Evolutionary conservation across 2,797 vertebrate species (phyloP).

Genomic region (Sebastes hopkinsi): DNA sequence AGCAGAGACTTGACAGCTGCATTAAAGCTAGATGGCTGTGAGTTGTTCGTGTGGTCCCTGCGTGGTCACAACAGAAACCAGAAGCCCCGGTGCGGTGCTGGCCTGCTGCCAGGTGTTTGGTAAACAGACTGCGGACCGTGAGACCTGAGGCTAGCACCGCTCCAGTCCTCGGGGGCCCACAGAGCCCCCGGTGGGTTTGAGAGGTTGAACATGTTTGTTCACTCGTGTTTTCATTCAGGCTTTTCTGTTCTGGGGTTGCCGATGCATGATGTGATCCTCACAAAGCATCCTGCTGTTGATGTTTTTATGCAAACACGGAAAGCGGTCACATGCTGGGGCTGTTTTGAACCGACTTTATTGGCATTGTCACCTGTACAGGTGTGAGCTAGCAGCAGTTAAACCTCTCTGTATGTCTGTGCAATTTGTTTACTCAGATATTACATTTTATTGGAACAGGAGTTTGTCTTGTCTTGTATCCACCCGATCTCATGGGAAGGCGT

Average conservation of each 20-base stretch:
- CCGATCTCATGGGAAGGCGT: too few species aligned
- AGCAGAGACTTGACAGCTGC: slow-evolving; percentile 20
- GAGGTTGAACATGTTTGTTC: not conserved
- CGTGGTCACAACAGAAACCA: slow-evolving; percentile 33
- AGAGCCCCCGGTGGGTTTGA: not conserved
- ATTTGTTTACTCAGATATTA: not conserved
- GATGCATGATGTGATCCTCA: not conserved
- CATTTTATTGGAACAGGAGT: not conserved
- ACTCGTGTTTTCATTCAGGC: not conserved
- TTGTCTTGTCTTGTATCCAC: too few species aligned
- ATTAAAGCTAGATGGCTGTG: slow-evolving; percentile 41
- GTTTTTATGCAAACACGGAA: not conserved
- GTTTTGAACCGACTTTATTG: not conserved
- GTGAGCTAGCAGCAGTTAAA: not conserved
- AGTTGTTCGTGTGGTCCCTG: not conserved
- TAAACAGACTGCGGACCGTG: slow-evolving; percentile 23
- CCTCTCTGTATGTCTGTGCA: not conserved
- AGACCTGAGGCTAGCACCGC: not conserved
- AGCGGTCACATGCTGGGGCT: not conserved
- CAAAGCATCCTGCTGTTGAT: not conserved
- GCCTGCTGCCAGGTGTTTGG: slow-evolving; percentile 46
- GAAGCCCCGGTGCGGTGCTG: slow-evolving; percentile 29
- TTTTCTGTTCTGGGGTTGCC: not conserved
- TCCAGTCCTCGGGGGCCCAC: not conserved
- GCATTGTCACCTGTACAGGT: not conserved